Conservation (phyloP, 2,888 invertebrate species). For the Amaurobius ferox region DNA sequence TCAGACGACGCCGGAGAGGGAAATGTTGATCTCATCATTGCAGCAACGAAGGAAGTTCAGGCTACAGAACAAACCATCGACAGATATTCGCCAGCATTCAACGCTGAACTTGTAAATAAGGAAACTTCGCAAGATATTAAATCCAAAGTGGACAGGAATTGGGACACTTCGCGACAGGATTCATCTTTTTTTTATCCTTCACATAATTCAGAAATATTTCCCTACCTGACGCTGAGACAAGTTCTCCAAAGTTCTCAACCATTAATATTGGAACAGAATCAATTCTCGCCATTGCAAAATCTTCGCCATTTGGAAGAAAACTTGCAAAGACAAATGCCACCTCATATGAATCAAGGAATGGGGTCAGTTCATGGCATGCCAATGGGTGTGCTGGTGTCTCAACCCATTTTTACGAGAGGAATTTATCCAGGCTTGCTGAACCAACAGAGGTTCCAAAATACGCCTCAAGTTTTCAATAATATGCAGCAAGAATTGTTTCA, state of each 20-base stretch:
- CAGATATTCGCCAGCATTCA: slow-evolving; percentile 34
- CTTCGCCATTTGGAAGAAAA: slow-evolving; percentile 47
- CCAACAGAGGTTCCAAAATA: neutral
- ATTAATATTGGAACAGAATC: slow-evolving; percentile 1
- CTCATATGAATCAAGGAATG: neutral
- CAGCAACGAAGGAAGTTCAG: slow-evolving; percentile 37
- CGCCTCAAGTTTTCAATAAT: neutral
- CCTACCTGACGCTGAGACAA: slow-evolving; percentile 13
- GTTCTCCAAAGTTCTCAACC: slow-evolving; percentile 18
- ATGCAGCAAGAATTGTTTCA: neutral
- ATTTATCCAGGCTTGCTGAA: neutral
- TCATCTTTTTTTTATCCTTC: neutral
- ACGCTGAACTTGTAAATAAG: neutral
- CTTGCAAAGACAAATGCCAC: slow-evolving; percentile 21
- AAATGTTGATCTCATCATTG: slow-evolving; percentile 41
- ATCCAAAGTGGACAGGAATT: neutral
- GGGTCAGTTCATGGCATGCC: neutral
- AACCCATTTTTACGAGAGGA: neutral
- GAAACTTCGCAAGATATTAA: neutral
- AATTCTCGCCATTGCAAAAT: slow-evolving; percentile 37
- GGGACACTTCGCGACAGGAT: slow-evolving; percentile 33
- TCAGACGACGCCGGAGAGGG: slow-evolving; percentile 4
- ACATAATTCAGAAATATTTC: neutral
- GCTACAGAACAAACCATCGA: slow-evolving; percentile 17
- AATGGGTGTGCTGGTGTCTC: slow-evolving; percentile 8